Evolutionary conservation across 2,888 invertebrate genomes (phyloP), one percentile per base, ranked within the genome.

Genomic region (Acleris literana): DNA sequence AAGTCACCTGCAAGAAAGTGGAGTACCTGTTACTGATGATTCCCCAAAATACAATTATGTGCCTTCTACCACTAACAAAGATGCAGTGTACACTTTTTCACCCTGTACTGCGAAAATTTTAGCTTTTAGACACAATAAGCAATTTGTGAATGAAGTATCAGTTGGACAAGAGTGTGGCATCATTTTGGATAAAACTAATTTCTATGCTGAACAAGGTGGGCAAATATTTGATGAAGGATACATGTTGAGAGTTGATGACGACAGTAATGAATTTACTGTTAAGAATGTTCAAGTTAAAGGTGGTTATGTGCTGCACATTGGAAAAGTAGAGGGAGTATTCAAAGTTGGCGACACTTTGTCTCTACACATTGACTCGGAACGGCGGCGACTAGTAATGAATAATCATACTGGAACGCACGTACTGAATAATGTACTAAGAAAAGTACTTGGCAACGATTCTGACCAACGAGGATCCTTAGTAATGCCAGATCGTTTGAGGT

Each of bases 191-290:
- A 94, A 93, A 77, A 99, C 99, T 0, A 96, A 94, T 85, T 99
- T 99, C 88, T 99, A 99, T 88, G 99, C 99, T 0, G 99, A 99
- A 88, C 98, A 99, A 90, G 99, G 99, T 70, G 99, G 99, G 16
- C 99, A 99, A 92, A 99, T 98, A 77, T 99, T 95, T 85, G 99
- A 99, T 85, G 97, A 97, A 81, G 99, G 99, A 22, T 98, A 96
- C 75, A 94, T 99, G 85, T 95, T 96, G 0, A 98, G 97, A 92
- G 84, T 93, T 6, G 94, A 93, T 65, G 97, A 98, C 84, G 97
- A 98, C 81, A 96, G 95, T 85, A 96, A 96, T 13, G 99, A 99
- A 92, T 96, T 99, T 84, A 94, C 96, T 17, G 97, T 99, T 0
- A 97, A 96, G 84, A 97, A 98, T 83, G 97, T 98, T 1, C 98